A percentile compares a stretch with the other conserved stretches of the same genome.
phyloP scores from a whole-genome alignment of 1,140 invertebrate genomes.

The Pinna nobilis region DNA sequence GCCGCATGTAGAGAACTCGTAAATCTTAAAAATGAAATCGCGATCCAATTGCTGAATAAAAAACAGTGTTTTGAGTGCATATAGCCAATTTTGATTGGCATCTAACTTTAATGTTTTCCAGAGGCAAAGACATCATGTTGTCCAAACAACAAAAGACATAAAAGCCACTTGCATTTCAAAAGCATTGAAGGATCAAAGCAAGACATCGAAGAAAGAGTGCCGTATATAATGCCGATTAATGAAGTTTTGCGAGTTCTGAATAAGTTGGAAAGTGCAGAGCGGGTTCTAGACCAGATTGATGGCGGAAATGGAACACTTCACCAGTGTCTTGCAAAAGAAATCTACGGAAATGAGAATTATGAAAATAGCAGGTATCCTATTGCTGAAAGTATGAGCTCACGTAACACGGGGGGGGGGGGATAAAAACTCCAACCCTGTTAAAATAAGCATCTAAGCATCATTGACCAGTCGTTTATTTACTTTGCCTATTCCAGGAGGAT shows the following conservation, averaged over 20 bases:
- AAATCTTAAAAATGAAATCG: too few species aligned
- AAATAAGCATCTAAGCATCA: too few species aligned
- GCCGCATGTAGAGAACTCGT: too few species aligned
- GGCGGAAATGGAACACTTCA: conserved; percentile 1
- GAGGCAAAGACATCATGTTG: neutral
- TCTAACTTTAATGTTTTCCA: neutral
- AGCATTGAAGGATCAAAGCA: neutral
- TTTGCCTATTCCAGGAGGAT: too few species aligned
- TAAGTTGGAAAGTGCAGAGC: neutral
- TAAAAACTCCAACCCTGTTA: too few species aligned
- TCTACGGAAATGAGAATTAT: conserved; percentile 8
- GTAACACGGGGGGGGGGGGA: too few species aligned
- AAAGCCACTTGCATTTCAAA: neutral
- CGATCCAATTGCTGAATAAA: too few species aligned
- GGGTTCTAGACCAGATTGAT: conserved; percentile 6
- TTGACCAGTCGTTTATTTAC: too few species aligned
- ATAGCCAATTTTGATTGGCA: too few species aligned
- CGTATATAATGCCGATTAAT: neutral
- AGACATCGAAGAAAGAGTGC: neutral
- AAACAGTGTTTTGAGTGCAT: too few species aligned
- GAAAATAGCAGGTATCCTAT: conserved; percentile 4
- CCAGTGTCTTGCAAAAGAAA: conserved; percentile 1
- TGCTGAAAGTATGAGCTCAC: too few species aligned
- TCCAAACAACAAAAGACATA: neutral
- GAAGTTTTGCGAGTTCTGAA: neutral